Evolutionary conservation across 1,140 invertebrate species (phyloP), one percentile per base, ranked within the genome.

Genomic region (Nymphalis io): DNA sequence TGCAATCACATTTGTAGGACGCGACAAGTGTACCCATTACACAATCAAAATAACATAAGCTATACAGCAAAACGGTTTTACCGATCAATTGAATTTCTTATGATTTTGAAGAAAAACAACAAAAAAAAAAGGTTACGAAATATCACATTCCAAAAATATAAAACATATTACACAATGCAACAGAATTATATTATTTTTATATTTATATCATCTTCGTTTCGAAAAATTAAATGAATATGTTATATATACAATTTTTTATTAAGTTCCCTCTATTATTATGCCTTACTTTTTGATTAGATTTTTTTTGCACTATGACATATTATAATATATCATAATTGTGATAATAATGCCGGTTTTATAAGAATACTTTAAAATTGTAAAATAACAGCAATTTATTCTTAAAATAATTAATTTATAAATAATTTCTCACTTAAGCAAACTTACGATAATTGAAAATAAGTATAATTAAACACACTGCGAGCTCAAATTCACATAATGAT

Each of bases 1-100:
- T 71, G 76, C 70, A 84, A 80, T 58, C 55, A 40, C 55, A 55
- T 61, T 73, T 68, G 77, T 79, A 83, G 78, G 81, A 82, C 79
- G 76, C 65, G 74, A 69, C 80, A 81, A 86, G 81, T 85, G 81
- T 78, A 70, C 70, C 72, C 75, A 79, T 79, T 82, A 81, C 72
- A 80, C 73, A 82, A 84, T 74, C 78, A 78, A 79, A 79, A 80
- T 74, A 75, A 70, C 51, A 78, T 82, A 79, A 78, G 57, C 68
- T 67, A 82, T 79, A 78, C 77, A 76, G 58, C 71, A 79, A 68
- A 75, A 64, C 71, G 65, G 72, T 48, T 73, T 72, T 76, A 75
- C 40, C 55, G 63, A 16, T 53, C 75, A 68, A 78, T 75, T 76
- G 74, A 82, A 78, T 83, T 75, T 79, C 74, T 73, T 62, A 68